Evolutionary conservation across 2,888 invertebrate species (phyloP).

Genomic region (Hylaea fasciaria): DNA sequence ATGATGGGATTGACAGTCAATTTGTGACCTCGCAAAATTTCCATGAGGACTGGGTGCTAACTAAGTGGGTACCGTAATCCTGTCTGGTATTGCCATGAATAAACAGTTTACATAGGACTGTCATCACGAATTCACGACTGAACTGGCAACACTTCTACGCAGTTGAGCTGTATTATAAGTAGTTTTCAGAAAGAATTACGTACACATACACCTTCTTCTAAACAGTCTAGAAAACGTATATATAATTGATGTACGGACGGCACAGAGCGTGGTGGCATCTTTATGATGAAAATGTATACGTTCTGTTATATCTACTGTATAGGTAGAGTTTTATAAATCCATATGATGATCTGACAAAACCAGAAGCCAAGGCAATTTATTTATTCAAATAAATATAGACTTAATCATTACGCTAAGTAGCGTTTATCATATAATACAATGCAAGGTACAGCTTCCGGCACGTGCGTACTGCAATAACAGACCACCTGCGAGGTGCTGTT

Average conservation of each 20-base stretch:
- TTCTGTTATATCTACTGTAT: too few relatives aligned
- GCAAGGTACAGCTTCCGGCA: constrained; percentile 38
- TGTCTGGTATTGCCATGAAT: constrained; percentile 3
- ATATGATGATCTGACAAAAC: too few relatives aligned
- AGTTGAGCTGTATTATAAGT: too few relatives aligned
- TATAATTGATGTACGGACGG: too few relatives aligned
- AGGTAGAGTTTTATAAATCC: too few relatives aligned
- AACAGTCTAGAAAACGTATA: too few relatives aligned
- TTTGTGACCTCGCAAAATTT: too few relatives aligned
- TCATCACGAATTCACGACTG: constrained; percentile 1
- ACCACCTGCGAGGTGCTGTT: constrained; percentile 35
- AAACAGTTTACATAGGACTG: constrained; percentile 1
- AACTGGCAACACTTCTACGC: not conserved
- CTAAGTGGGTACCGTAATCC: constrained; percentile 5
- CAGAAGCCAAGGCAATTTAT: not conserved
- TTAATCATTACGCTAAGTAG: not conserved
- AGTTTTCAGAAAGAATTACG: too few relatives aligned
- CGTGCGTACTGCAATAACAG: constrained; percentile 35
- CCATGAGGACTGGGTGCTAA: not conserved
- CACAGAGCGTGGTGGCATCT: too few relatives aligned
- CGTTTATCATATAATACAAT: constrained; percentile 10
- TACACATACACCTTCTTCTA: too few relatives aligned
- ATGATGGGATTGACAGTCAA: too few relatives aligned
- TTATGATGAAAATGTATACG: too few relatives aligned
- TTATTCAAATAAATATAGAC: constrained; percentile 4